Base-by-base conservation (phyloP, 1,140 invertebrate genomes). In the Chironomus tepperi region DNA sequence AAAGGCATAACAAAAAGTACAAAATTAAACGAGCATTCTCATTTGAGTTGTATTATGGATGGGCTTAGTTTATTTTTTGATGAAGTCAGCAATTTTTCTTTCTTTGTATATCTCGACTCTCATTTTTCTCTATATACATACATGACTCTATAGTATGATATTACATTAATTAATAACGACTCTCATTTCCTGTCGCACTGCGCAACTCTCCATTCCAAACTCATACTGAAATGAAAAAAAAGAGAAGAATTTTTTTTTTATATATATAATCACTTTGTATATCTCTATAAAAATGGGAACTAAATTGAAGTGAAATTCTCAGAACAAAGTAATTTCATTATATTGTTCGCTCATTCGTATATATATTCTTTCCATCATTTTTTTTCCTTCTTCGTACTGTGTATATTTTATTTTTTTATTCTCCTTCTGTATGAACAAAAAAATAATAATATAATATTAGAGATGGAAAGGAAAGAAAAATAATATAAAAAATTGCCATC, bases 281-380 rank as follows among this genome's bases (percentile, higher is more conserved):
- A 16, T 70, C 65, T 70, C 65, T 70, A 70, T 18, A 21, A 70
- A 70, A 70, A 70, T 70, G 65, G 65, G 65, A 70, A 57, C 47
- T 57, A 57, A 57, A 19, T 70, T 70, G 16, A 70, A 70, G 65
- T 70, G 65, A 70, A 70, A 70, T 70, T 70, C 65, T 70, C 65
- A 70, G 65, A 70, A 70, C 65, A 70, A 70, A 70, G 65, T 70
- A 70, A 70, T 70, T 70, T 70, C 65, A 70, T 70, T 70, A 70
- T 70, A 70, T 70, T 70, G 65, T 70, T 70, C 65, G 65, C 19
- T 70, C 65, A 70, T 70, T 70, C 16, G 65, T 70, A 70, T 70
- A 70, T 16, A 47, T n/a, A 34, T 34, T 34, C 24, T 34, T 34
- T 34, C 24, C 24, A 34, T 34, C 24, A 34, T 34, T 34, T 34